Evolutionary conservation across 2,113 vertebrate genomes (phyloP).

Genomic region (Leucopsar rothschildi): DNA sequence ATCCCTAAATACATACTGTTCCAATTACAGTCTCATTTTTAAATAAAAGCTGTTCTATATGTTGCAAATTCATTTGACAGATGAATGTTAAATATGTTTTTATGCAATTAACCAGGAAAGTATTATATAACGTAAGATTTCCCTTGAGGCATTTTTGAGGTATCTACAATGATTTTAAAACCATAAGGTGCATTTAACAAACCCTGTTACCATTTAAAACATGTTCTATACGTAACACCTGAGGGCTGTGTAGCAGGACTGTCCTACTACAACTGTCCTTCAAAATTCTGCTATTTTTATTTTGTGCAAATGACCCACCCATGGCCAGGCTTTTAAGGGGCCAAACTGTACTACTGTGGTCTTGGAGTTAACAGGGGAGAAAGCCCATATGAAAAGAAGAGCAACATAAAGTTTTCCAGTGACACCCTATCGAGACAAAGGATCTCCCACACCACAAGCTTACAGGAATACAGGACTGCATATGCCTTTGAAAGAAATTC

Average conservation of each 20-base stretch:
- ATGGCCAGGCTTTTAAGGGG: background rate
- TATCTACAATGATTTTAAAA: background rate
- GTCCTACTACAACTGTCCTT: background rate
- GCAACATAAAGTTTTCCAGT: background rate
- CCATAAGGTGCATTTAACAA: background rate
- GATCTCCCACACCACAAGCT: background rate
- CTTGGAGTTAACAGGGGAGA: background rate
- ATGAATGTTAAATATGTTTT: background rate
- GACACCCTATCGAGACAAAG: background rate
- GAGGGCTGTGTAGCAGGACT: background rate
- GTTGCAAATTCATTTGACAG: background rate
- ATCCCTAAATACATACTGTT: background rate
- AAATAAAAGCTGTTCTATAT: background rate
- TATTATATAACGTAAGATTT: background rate
- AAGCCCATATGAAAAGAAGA: background rate
- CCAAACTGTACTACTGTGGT: accelerated
- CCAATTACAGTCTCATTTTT: background rate
- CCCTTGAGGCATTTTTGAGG: background rate
- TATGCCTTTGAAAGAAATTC: background rate
- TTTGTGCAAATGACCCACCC: background rate
- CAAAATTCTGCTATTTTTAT: background rate
- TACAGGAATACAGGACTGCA: background rate
- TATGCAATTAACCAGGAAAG: background rate
- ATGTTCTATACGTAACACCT: background rate
- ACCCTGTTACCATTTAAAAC: background rate